These are phyloP conservation scores for Hypsibius dujardini DNA, from an alignment of 1,140 invertebrate species.

Conservation along the genomic window DNA sequence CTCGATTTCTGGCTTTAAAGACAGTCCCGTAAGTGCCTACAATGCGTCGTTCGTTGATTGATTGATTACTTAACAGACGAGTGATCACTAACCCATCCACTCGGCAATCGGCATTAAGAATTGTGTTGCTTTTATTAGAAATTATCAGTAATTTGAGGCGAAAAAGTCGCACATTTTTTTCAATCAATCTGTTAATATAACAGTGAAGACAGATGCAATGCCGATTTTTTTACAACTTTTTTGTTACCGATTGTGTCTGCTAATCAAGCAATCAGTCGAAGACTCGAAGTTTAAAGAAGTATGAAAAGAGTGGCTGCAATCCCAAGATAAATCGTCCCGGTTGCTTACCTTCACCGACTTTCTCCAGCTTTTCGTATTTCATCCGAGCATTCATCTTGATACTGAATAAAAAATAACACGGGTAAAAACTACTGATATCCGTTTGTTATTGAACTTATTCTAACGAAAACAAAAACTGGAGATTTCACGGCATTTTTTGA, in stretches of 20 bases:
- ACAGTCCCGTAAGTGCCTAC: constrained; percentile 92
- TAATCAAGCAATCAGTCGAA: too few relatives aligned
- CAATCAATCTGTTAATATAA: too few relatives aligned
- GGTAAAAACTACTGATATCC: not conserved
- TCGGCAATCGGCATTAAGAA: too few relatives aligned
- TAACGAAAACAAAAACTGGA: not conserved
- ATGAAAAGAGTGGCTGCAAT: not conserved
- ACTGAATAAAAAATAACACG: not conserved
- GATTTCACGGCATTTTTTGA: not conserved
- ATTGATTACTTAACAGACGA: too few relatives aligned
- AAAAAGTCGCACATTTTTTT: too few relatives aligned
- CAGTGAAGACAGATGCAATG: too few relatives aligned
- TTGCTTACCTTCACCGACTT: constrained; percentile 83
- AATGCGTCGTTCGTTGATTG: constrained; percentile 21
- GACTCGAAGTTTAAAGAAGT: not conserved
- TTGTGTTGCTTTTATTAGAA: too few relatives aligned
- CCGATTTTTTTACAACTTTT: too few relatives aligned
- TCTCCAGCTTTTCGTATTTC: constrained; percentile 96
- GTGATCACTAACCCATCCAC: too few relatives aligned
- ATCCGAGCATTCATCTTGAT: constrained; percentile 10
- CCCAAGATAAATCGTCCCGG: not conserved
- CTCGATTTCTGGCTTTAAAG: constrained; percentile 90
- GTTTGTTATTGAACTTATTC: not conserved
- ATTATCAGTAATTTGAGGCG: too few relatives aligned
- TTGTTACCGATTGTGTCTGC: too few relatives aligned